Conservation (phyloP, 1,140 invertebrate genomes). For the Batillaria attramentaria region DNA sequence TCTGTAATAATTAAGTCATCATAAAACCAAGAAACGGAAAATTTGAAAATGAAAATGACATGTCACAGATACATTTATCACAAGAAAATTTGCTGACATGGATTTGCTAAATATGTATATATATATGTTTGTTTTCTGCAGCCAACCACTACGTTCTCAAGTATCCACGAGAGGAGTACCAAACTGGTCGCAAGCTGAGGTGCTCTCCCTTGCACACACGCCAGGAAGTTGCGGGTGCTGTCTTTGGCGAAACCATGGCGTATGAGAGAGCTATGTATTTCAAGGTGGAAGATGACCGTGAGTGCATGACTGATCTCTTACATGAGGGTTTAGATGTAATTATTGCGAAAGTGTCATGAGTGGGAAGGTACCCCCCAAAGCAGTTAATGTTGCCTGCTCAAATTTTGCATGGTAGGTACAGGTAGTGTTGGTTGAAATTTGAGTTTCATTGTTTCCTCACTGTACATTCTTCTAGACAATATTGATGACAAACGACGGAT, state of each 20-base stretch:
- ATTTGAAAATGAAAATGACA: too few relatives aligned
- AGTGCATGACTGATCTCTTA: too few relatives aligned
- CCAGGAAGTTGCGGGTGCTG: constrained; percentile 91
- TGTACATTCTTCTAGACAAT: not conserved
- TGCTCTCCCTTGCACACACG: constrained; percentile 98
- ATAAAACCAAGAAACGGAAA: too few relatives aligned
- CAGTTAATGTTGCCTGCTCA: too few relatives aligned
- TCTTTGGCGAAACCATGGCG: constrained; percentile 98
- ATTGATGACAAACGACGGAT: not conserved
- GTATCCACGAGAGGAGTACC: constrained; percentile 58
- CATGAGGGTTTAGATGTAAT: not conserved
- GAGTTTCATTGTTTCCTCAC: not conserved
- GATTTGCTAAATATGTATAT: not conserved
- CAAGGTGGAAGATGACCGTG: constrained; percentile 61
- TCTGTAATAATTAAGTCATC: too few relatives aligned
- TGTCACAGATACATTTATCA: not conserved
- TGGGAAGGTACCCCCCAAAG: too few relatives aligned
- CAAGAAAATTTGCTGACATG: not conserved
- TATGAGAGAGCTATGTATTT: constrained; percentile 98
- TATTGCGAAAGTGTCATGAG: not conserved
- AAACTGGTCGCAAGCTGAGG: constrained; percentile 80
- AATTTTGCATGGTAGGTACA: too few relatives aligned
- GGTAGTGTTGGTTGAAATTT: too few relatives aligned
- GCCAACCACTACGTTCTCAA: constrained; percentile 49
- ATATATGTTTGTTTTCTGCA: constrained; percentile 5